phyloP scores from a whole-genome alignment of 1,140 invertebrate genomes.

The Tachypleus tridentatus region DNA sequence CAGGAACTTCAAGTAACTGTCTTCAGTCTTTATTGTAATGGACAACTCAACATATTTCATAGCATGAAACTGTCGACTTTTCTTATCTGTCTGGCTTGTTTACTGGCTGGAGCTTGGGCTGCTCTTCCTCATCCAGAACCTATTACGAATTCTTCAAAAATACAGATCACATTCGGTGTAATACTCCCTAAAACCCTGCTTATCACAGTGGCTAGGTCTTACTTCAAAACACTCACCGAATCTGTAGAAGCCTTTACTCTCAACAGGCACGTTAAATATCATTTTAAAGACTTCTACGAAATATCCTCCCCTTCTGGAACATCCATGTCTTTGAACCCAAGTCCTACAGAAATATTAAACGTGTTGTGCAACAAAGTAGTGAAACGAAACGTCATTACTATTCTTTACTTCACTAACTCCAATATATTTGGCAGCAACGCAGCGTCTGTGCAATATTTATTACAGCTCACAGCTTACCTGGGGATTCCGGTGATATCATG shows the following conservation, averaged over 20 bases:
- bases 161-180: conserved; percentile 37
- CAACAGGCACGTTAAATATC: conserved; percentile 31
- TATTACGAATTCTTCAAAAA: no score
- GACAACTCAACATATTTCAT: no score
- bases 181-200: conserved; percentile 61
- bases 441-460: conserved; percentile 82
- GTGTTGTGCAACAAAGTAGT: conserved; percentile 80
- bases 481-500: conserved; percentile 79
- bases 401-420: conserved; percentile 87
- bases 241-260: conserved; percentile 47
- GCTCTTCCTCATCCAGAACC: no score
- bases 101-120: no score
- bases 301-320: conserved; percentile 3
- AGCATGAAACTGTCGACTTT: no score
- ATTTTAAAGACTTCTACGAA: conserved; percentile 10
- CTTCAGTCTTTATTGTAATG: no score
- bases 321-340: conserved; percentile 44
- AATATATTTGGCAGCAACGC: conserved; percentile 75
- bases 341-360: conserved; percentile 49
- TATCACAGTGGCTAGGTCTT: conserved; percentile 47
- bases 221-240: conserved; percentile 50
- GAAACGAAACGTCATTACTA: conserved; percentile 73
- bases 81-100: no score
- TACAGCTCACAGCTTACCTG: conserved; percentile 76
- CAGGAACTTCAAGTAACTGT: no score